phyloP scores from a whole-genome alignment of 2,113 vertebrate species.

The Oceanodroma tethys region DNA sequence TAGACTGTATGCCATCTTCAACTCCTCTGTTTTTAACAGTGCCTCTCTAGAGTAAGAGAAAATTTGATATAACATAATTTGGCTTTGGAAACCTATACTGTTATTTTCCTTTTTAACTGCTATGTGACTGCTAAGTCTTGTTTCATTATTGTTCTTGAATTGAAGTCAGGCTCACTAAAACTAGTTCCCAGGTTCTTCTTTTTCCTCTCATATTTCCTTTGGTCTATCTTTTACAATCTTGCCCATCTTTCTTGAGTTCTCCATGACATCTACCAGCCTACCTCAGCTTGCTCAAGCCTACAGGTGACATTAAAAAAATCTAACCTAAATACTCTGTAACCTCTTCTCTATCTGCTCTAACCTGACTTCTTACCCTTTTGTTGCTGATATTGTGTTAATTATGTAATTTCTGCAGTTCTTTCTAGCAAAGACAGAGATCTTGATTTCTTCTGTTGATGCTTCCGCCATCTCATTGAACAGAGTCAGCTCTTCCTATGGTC shows the following conservation, averaged over 20 bases:
- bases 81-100: background rate
- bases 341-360: background rate
- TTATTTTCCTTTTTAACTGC: background rate
- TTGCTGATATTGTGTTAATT: background rate
- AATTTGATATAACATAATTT: background rate
- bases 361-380: background rate
- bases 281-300: background rate
- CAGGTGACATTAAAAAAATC: background rate
- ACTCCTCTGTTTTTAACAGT: background rate
- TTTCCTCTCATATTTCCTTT: background rate
- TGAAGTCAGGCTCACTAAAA: background rate
- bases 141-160: background rate
- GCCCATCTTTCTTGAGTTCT: background rate
- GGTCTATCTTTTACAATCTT: background rate
- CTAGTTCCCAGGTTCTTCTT: background rate
- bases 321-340: background rate
- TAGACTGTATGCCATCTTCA: background rate
- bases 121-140: background rate
- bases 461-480: background rate
- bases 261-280: background rate
- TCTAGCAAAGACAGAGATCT: background rate
- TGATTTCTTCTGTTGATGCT: background rate
- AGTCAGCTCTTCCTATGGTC: background rate
- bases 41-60: background rate
- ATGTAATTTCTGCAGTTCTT: background rate